Conservation (phyloP, 2,113 vertebrate species). For the Oncorhynchus kisutch region DNA sequence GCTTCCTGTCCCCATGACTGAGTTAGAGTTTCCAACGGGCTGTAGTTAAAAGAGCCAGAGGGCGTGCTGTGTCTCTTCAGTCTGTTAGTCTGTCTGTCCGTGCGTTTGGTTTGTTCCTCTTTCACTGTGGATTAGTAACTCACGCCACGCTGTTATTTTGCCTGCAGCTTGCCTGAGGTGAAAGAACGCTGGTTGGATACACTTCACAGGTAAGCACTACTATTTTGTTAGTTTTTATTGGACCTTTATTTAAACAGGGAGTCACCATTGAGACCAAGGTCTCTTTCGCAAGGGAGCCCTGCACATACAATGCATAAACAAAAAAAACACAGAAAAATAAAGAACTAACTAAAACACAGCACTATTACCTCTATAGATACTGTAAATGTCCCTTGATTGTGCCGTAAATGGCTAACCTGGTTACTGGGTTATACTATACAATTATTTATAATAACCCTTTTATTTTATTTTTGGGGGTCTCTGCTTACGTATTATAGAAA, state of each 20-base stretch:
- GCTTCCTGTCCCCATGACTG: slow-evolving; percentile 81
- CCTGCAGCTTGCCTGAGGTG: slow-evolving; percentile 72
- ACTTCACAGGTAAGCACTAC: slow-evolving; percentile 77
- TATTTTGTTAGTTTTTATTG: background rate
- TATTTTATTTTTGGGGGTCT: too few species aligned
- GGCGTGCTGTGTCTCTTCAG: slow-evolving; percentile 44
- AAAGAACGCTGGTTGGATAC: slow-evolving; percentile 81
- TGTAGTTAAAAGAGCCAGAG: background rate
- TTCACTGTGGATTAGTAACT: slow-evolving; percentile 66
- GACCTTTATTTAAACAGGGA: too few species aligned
- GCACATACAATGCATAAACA: too few species aligned
- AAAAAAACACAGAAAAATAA: background rate
- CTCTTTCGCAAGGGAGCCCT: too few species aligned
- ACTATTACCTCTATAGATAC: background rate
- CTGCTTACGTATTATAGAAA: too few species aligned
- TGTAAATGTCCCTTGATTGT: too few species aligned
- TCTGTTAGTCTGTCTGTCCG: slow-evolving; percentile 28
- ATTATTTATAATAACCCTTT: background rate
- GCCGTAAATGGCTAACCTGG: too few species aligned
- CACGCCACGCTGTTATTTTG: slow-evolving; percentile 71
- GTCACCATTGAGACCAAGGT: too few species aligned
- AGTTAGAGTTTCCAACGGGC: slow-evolving; percentile 53
- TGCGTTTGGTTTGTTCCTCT: background rate
- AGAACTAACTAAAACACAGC: background rate
- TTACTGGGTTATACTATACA: too few species aligned